Base-by-base conservation (phyloP, 2,797 vertebrate species). In the Alosa sapidissima region DNA sequence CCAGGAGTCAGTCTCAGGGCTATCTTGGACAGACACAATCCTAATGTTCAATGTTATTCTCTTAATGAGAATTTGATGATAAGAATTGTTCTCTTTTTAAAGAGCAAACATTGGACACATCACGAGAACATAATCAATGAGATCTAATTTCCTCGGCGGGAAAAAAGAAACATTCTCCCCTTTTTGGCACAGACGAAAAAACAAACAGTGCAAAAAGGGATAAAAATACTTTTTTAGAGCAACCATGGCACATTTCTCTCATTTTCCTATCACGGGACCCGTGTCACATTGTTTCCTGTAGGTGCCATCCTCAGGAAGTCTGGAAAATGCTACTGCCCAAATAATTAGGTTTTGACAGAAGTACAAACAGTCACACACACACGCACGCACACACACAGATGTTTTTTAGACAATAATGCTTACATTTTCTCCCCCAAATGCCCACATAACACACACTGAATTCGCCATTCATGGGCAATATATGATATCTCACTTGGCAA, bases 281-380 rank as follows among this genome's bases (percentile, higher is more conserved):
- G 87, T 87, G 90, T 91, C 87, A 87, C 86, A 88, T 83, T 86
- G 90, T 91, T 93, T 95, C 93, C 94, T 93, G 93, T 90, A 93
- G 92, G 93, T 94, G 90, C 88, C 91, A 93, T 93, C 88, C 90
- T 91, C 82, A 92, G 94, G 94, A 94, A 94, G 92, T 94, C 91
- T 92, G 93, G 91, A 91, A 91, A 92, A 87, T 91, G 93, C 91
- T 92, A 87, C 90, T 88, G 91, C 89, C 92, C 90, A 89, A 90
- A 91, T 92, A 90, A 92, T 93, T 91, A 90, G 84, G 84, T 92
- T 93, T 88, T 86, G 51, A 84, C 55, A 72, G 62, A 36, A 62
- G 24, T 86, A 88, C 86, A 88, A 88, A 86, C 88, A 87, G 86
- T 86, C 86, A 86, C 19, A 83, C 85, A 21, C 89, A 84, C 62